Evolutionary conservation across 1,140 invertebrate species (phyloP).

Genomic region (Diorhabda elongata): DNA sequence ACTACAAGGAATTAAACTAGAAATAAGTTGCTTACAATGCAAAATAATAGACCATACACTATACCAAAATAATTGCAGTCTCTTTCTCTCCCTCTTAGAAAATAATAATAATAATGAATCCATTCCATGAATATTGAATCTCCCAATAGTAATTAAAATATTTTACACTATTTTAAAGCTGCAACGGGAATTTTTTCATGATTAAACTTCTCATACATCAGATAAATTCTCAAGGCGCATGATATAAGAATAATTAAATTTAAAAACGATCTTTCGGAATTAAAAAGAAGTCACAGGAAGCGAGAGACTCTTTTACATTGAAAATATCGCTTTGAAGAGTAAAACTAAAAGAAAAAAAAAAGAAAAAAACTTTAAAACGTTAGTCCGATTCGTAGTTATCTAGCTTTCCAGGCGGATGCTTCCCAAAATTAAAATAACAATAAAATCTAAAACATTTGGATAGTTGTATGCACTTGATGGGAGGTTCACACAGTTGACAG

Average conservation of each 20-base stretch:
- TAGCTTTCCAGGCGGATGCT: constrained; percentile 35
- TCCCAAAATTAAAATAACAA: constrained; percentile 41
- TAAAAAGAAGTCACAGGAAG: neutral
- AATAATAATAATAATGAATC: too few species aligned
- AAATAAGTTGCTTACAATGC: too few species aligned
- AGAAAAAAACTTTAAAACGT: constrained; percentile 14
- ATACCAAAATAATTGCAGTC: too few species aligned
- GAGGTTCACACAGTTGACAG: constrained; percentile 1
- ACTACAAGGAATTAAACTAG: too few species aligned
- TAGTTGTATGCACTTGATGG: constrained; percentile 4
- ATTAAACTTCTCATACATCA: neutral
- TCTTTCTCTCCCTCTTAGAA: too few species aligned
- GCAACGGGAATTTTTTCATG: neutral
- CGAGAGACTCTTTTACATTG: neutral
- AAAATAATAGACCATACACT: too few species aligned
- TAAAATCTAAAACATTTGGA: constrained; percentile 22
- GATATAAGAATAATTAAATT: constrained; percentile 19
- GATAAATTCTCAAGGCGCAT: constrained; percentile 7
- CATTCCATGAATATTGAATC: too few species aligned
- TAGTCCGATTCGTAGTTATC: constrained; percentile 35
- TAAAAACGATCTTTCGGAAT: constrained; percentile 1
- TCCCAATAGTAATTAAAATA: too few species aligned
- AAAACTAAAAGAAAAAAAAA: neutral
- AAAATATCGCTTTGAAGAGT: constrained; percentile 12
- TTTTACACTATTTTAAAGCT: too few species aligned